Percentiles rank a stretch among this genome's conserved stretches.
These are phyloP conservation scores for Linurgus olivaceus DNA, from an alignment of 2,797 vertebrate genomes.

Conservation along the genomic window DNA sequence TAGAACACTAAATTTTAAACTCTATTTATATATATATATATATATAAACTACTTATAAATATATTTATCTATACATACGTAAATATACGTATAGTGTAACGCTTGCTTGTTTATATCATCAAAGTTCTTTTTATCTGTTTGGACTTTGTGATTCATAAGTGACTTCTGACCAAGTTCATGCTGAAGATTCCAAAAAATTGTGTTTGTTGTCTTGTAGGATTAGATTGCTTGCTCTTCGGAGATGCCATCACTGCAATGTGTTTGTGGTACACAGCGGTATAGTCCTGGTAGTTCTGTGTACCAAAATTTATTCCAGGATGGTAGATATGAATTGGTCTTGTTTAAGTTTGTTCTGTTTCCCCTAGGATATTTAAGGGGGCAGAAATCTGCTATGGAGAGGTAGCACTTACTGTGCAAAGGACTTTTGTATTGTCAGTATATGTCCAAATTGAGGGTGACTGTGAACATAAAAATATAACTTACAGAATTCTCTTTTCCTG, in stretches of 20 bases:
- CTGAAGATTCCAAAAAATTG: background rate
- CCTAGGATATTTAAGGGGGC: background rate
- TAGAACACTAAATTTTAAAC: background rate
- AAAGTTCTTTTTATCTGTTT: background rate
- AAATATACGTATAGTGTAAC: background rate
- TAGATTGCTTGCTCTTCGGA: background rate
- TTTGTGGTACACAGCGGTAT: background rate
- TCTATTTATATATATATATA: no score
- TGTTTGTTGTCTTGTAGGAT: background rate
- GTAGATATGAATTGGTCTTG: background rate
- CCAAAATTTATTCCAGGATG: background rate
- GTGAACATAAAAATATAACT: background rate
- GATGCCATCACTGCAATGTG: background rate
- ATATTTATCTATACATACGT: accelerated
- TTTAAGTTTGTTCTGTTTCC: background rate
- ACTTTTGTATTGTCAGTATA: background rate
- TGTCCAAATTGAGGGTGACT: background rate
- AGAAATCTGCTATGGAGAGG: background rate
- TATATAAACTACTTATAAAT: no score
- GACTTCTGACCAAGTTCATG: background rate
- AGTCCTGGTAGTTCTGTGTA: background rate
- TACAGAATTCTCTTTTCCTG: background rate
- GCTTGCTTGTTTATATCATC: background rate
- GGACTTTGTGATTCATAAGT: background rate
- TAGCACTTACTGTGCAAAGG: background rate